Base-by-base conservation (phyloP, 2,888 invertebrate species). In the Heliconius hortense region DNA sequence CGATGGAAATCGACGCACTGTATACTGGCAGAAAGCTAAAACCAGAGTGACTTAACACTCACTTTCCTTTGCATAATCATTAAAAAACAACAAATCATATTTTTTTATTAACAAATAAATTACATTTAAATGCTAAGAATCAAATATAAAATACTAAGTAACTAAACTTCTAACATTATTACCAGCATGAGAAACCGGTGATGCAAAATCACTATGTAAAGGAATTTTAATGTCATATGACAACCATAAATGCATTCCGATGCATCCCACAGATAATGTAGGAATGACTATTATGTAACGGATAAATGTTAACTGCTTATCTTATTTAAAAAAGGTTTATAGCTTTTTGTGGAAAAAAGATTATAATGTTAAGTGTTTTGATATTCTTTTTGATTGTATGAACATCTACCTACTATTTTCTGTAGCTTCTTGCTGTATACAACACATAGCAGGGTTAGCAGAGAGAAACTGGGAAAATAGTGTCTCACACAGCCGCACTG, bases 211-310 rank as follows among this genome's bases (percentile, higher is more conserved):
- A 56, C 18, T 43, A 24, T 35, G 53, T 56, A 56, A 69, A 69
- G 69, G 69, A 69, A 69, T 69, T 56, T 69, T 69, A 69, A 69
- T 69, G 69, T 24, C 69, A 56, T 69, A 56, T 43, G 60, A 60
- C 60, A 39, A 43, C 39, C 59, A 24, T 35, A 71, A 60, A 43
- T 71, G 60, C 53, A 69, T 74, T 62, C 48, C 69, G 43, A 59
- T 73, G 59, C 67, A 48, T 62, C 64, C 13, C 21, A 71, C 64
- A 71, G 76, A 76, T 76, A 73, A 73, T 48, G 56, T n/a, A 63
- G 66, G 73, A 71, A 71, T 71, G 70, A 31, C 70, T 24, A 70
- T 76, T 71, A 73, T 59, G 43, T 59, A 48, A 71, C 28, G 71
- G 73, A 73, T 76, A 67, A 74, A 26, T 28, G n/a, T 24, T 39